Base-by-base conservation (phyloP, 1,140 invertebrate species). In the Conus ventricosus region DNA sequence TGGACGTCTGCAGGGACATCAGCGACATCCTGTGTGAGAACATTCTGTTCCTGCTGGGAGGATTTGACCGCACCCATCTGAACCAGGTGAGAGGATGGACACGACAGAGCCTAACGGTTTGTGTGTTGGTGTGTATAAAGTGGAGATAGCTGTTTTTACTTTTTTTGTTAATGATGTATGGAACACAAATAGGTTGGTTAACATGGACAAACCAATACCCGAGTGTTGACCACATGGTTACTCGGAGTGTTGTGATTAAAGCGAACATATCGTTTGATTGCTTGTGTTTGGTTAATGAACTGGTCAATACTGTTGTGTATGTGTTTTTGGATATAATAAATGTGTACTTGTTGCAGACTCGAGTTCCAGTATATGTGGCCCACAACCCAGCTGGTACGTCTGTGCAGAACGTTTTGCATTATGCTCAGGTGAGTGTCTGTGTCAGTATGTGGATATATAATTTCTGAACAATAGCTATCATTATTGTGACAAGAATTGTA, bases 311-410 rank as follows among this genome's bases (percentile, higher is more conserved):
- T 39, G 39, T 39, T 8, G 57, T 60, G 57, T 15, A 60, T 60
- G 15, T 60, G 57, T 15, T 60, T 60, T 8, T 60, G 57, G 8
- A 8, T 60, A 4, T 8, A 60, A 4, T 8, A 60, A 60, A 60
- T 11, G 15, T 25, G 10, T 82, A 60, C 81, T 57, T 15, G 67
- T 91, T 91, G 39, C 90, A 93, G 93, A 90, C 83, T 39, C 88
- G 94, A 80, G 57, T 94, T 23, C 93, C 97, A 0, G 96, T 97
- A 0, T 97, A 98, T 92, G 94, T 97, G 6, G 96, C 96, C 17
- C 97, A 99, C 94, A 96, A 96, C 6, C 98, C 98, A 8, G 97
- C 97, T 1, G 98, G 98, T 13, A 96, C 97, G 1, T 97, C 98
- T 0, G 96, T 96, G 0, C 96, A 97, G 92, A 98, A 98, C 91